Base-by-base conservation (phyloP, 1,140 invertebrate species). In the Lysiphlebus fabarum region DNA sequence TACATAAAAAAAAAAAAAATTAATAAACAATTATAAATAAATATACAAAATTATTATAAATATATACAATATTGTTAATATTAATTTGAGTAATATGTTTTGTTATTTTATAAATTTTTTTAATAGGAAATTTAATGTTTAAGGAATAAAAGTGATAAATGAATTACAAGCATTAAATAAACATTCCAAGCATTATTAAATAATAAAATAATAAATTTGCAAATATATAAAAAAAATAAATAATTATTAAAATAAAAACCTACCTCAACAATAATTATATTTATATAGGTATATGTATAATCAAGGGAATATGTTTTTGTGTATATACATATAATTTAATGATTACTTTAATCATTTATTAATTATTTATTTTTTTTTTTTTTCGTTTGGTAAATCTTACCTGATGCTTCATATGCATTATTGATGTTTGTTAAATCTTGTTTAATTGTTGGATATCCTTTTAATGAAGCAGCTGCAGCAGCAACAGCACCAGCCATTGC, bases 401-500 rank as follows among this genome's bases (percentile, higher is more conserved):
- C 49, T 51, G 49, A n/a, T 12, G 36, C 38, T 5, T 51, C 49
- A 12, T 41, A 7, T 53, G 43, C 43, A 59, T 14, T 53, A 33
- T 53, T 53, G 41, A 37, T 43, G 36, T 4, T 37, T 9, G 7
- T 38, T 37, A 37, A 33, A 10, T 51, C 49, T 12, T 12, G 12
- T 37, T 5, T 38, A 5, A 1, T 51, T 33, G n/a, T 11, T 11
- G 56, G 37, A 41, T 34, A 36, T 48, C 43, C 58, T 48, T 42
- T 37, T 10, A 42, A 33, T 34, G 58, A 53, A 40, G 51, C 36
- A 45, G 56, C 48, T 11, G 58, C 58, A 48, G 48, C 58, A 40
- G 58, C 17, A 26, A 26, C 58, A 3, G 58, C 58, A 14, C 43
- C 51, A 37, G 58, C 58, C 36, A 59, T 54, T 59, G 58, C 58